Evolutionary conservation across 2,113 vertebrate genomes (phyloP), one percentile per base, ranked within the genome.

Genomic region (Anolis carolinensis): DNA sequence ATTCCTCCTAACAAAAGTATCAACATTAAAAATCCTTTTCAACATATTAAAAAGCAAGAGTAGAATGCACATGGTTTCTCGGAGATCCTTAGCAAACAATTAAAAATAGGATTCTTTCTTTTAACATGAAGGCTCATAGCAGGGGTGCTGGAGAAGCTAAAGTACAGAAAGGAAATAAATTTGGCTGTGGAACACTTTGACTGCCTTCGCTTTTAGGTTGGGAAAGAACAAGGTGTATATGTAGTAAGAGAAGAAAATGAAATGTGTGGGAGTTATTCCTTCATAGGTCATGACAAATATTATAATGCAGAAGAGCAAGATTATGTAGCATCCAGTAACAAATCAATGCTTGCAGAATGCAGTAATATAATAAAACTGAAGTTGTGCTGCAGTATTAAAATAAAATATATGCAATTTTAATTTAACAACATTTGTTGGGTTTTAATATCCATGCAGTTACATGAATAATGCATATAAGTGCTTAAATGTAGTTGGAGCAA

Each of bases 391-490:
- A 71, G 39, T 18, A 63, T 59, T 62, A 39, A 62, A 63, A 18
- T 6, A 59, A 63, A 83, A 63, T 44, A 79, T 34, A 14, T 3
- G 1, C 11, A 59, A 50, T 85, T 90, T 79, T 79, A 32, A 34
- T 18, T 23, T 55, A 7, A 89, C 50, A 67, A 34, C 1, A 0
- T 81, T 79, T 50, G 50, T 70, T 67, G 44, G 27, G 36, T 78
- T 59, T 73, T 82, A 74, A 48, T 79, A 76, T 73, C 36, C 63
- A 74, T 88, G 25, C 32, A 81, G 32, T 88, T 65, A 80, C 73
- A 85, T 91, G 82, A 91, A 91, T 88, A 86, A 86, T 88, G 55
- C 80, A 90, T 84, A 36, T 18, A 79, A 71, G 48, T 77, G 9
- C 82, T 76, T 52, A 81, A 70, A 88, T 83, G 32, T 34, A 85